Percentiles rank a stretch among this genome's conserved stretches.
Conservation (phyloP, 2,113 vertebrate genomes). For the Collichthys lucidus region DNA sequence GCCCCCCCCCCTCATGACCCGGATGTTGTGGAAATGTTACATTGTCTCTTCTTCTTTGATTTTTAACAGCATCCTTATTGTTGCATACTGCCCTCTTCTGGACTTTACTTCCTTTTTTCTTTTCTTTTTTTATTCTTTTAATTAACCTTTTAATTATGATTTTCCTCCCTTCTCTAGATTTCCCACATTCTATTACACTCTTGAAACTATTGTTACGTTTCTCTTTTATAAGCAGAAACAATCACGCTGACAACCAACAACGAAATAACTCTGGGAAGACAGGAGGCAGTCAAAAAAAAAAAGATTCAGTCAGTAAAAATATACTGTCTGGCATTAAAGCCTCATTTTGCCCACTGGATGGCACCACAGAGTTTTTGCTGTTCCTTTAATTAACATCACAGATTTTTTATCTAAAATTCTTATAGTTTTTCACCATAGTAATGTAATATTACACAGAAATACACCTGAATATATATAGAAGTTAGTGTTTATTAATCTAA, state of each 20-base stretch:
- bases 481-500: not conserved
- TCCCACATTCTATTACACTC: too few species aligned
- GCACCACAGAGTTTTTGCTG: not conserved
- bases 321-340: not conserved
- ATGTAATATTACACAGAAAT: not conserved
- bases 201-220: too few species aligned
- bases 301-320: constrained; percentile 1
- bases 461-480: not conserved
- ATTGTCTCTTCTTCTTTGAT: constrained; percentile 38
- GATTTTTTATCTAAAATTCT: not conserved
- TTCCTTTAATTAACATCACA: not conserved
- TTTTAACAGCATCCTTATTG: too few species aligned
- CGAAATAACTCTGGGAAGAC: too few species aligned
- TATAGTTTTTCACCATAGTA: not conserved
- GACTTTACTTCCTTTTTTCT: too few species aligned
- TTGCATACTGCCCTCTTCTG: too few species aligned
- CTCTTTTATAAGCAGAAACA: too few species aligned
- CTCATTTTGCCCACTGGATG: not conserved
- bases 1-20: constrained; percentile 52
- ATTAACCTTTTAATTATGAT: too few species aligned
- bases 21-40: constrained; percentile 60
- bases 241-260: too few species aligned
- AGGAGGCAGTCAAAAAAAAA: too few species aligned
- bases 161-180: too few species aligned
- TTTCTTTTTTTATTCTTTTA: too few species aligned